These are phyloP conservation scores for Pardosa pseudoannulata DNA, from an alignment of 2,888 invertebrate genomes.

Conservation along the genomic window DNA sequence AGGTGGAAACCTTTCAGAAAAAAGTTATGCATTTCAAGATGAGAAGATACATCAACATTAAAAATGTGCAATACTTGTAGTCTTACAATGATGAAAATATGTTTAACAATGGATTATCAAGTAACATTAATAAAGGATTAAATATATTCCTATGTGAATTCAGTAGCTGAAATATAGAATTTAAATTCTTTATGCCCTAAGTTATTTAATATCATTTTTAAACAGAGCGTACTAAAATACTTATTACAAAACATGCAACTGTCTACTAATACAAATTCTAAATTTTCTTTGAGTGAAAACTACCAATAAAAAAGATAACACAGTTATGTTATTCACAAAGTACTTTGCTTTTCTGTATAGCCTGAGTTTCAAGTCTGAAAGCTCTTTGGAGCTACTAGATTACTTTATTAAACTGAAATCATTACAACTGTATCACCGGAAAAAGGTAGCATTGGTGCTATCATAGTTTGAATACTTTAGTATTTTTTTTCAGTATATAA, in stretches of 20 bases:
- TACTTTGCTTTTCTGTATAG: slow-evolving; percentile 69
- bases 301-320: slow-evolving; percentile 70
- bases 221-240: slow-evolving; percentile 59
- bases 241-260: slow-evolving; percentile 65
- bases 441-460: slow-evolving; percentile 45
- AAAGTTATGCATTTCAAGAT: slow-evolving; percentile 39
- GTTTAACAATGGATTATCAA: slow-evolving; percentile 47
- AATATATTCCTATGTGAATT: slow-evolving; percentile 52
- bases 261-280: slow-evolving; percentile 68
- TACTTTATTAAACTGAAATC: slow-evolving; percentile 59
- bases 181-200: slow-evolving; percentile 43
- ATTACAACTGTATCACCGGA: slow-evolving; percentile 70
- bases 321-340: slow-evolving; percentile 67
- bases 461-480: slow-evolving; percentile 50
- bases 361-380: slow-evolving; percentile 66
- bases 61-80: slow-evolving; percentile 59
- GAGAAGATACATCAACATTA: slow-evolving; percentile 39
- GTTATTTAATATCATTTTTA: slow-evolving; percentile 61
- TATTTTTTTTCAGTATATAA: slow-evolving; percentile 60
- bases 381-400: slow-evolving; percentile 67
- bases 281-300: slow-evolving; percentile 59
- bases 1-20: slow-evolving; percentile 38
- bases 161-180: slow-evolving; percentile 53
- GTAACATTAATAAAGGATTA: slow-evolving; percentile 61
- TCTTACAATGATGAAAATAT: slow-evolving; percentile 52